Evolutionary conservation across 2,888 invertebrate genomes (phyloP), one percentile per base, ranked within the genome.

Genomic region (Tetheella fluctuosa): DNA sequence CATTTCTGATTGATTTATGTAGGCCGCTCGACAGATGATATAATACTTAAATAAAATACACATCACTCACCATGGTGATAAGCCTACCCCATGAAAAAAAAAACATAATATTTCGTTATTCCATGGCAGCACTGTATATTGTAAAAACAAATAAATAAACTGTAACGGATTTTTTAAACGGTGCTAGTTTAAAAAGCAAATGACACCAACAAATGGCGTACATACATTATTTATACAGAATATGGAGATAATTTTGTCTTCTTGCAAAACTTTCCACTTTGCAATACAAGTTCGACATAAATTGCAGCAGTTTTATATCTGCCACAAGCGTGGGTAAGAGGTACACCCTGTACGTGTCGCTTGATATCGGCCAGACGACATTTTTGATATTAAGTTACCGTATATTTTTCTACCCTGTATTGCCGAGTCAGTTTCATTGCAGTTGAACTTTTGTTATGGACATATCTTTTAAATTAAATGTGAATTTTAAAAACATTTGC

Each of bases 201-300:
- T 37, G 37, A n/a, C n/a, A 7, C 17, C 42, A 42, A 42, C n/a
- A 48, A 48, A 20, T 20, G 10, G 10, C 8, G 8, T 10, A 48
- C 17, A 48, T 17, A 42, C 17, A 48, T 48, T 7, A 0, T 20
- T 17, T 10, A 48, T 1, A 10, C 48, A 20, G 20, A 20, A 48
- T n/a, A 48, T 10, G 10, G 20, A 20, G 20, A 48, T 48, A 17
- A 48, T 20, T 48, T 48, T 10, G 20, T n/a, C 42, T n/a, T n/a
- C n/a, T n/a, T n/a, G 7, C 42, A 20, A 48, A 48, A 20, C 17
- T 20, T 20, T 48, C 48, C 20, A 48, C 20, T 20, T 17, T 20
- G 48, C 48, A 48, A 48, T 48, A 48, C 39, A n/a, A 20, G 48
- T 48, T 48, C n/a, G 48, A 48, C 48, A 48, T n/a, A 48, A 48